A percentile compares a stretch with the other conserved stretches of the same genome.
Conservation (phyloP, 1,140 invertebrate genomes). For the Pygmarrhopalites habei region DNA sequence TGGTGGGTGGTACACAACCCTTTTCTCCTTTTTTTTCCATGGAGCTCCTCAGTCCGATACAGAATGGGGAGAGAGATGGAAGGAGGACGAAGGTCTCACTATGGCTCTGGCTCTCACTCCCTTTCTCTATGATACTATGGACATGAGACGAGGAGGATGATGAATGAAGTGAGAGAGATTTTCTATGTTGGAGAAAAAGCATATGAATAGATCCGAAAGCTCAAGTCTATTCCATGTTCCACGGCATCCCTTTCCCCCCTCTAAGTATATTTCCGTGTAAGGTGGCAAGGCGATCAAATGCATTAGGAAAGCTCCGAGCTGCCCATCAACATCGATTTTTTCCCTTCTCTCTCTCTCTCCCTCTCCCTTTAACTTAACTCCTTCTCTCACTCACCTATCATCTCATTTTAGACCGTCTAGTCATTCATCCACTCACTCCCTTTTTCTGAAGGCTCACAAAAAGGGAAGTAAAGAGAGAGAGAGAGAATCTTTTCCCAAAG, state of each 20-base stretch:
- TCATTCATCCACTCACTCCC: conserved; percentile 8
- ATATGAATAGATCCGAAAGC: conserved; percentile 13
- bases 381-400: not conserved
- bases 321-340: conserved; percentile 30
- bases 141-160: conserved; percentile 17
- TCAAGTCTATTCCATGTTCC: not conserved
- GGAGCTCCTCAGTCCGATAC: too few species aligned
- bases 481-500: too few species aligned
- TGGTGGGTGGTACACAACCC: too few species aligned
- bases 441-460: too few species aligned
- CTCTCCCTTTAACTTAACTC: not conserved
- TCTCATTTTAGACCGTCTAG: conserved; percentile 7
- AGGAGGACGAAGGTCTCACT: too few species aligned
- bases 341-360: not conserved
- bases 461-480: too few species aligned
- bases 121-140: not conserved
- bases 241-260: conserved; percentile 1
- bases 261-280: conserved; percentile 32
- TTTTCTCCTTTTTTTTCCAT: too few species aligned
- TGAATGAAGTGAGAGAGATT: conserved; percentile 27
- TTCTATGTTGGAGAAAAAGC: conserved; percentile 15
- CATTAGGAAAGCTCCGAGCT: conserved; percentile 17
- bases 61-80: too few species aligned
- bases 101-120: conserved; percentile 3
- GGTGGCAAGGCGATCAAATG: conserved; percentile 22